Evolutionary conservation across 1,140 invertebrate genomes (phyloP).

Genomic region (Eubasilissa regina): DNA sequence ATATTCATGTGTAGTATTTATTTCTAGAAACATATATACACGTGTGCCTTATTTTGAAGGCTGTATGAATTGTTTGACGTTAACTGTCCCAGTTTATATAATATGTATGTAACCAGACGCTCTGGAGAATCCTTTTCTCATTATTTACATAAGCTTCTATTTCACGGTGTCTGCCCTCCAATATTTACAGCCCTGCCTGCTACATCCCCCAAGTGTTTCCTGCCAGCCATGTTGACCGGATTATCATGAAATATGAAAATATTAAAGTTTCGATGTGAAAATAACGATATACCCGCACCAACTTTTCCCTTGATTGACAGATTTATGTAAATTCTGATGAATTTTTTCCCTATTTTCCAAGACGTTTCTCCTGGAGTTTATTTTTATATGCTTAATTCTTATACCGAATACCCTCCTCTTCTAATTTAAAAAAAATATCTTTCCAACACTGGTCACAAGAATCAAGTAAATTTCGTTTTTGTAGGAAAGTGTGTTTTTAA

Average conservation of each 20-base stretch:
- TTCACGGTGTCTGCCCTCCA: slow-evolving; percentile 39
- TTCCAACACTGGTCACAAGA: too few species aligned
- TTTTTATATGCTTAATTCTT: background rate
- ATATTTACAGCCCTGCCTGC: slow-evolving; percentile 27
- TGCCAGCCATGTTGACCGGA: slow-evolving; percentile 18
- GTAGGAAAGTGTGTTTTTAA: too few species aligned
- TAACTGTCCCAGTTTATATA: background rate
- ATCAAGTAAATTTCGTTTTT: too few species aligned
- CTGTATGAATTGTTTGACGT: background rate
- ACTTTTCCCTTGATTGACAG: slow-evolving; percentile 20
- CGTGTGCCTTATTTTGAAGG: too few species aligned
- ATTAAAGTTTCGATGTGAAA: slow-evolving; percentile 12
- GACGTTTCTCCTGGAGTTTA: background rate
- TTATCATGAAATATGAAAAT: slow-evolving; percentile 30
- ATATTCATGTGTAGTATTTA: too few species aligned
- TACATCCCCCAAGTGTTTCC: slow-evolving; percentile 22
- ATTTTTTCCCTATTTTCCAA: background rate
- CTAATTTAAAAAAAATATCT: too few species aligned
- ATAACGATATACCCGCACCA: background rate
- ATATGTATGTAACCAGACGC: slow-evolving; percentile 15
- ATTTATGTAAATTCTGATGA: background rate
- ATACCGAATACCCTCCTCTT: too few species aligned
- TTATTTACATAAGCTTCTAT: slow-evolving; percentile 47
- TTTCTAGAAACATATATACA: too few species aligned
- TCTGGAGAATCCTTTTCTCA: slow-evolving; percentile 41